phyloP scores from a whole-genome alignment of 2,888 invertebrate genomes.

The Urechis unicinctus region DNA sequence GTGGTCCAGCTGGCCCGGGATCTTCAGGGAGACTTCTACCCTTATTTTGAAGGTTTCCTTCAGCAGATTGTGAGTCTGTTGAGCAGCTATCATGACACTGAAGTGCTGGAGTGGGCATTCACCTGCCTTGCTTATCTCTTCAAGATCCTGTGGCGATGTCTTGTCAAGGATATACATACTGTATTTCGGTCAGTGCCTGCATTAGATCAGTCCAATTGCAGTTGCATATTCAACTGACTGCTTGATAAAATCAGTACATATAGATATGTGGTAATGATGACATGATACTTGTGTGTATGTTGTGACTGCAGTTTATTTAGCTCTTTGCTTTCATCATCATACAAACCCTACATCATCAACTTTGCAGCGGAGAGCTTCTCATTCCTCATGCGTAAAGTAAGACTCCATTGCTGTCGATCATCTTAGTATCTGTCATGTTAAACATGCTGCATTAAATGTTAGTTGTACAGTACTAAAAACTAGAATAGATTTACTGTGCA shows the following conservation, averaged over 20 bases:
- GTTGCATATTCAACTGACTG: not conserved
- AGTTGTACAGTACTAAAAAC: too few relatives aligned
- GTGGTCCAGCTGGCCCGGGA: slow-evolving; percentile 80
- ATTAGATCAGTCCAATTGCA: not conserved
- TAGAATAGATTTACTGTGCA: too few relatives aligned
- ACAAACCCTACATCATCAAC: slow-evolving; percentile 76
- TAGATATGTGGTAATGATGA: not conserved
- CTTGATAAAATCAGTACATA: too few relatives aligned
- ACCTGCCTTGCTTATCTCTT: slow-evolving; percentile 82
- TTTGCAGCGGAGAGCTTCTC: slow-evolving; percentile 96
- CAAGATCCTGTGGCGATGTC: slow-evolving; percentile 77
- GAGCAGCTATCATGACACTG: slow-evolving; percentile 70
- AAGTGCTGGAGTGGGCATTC: slow-evolving; percentile 79
- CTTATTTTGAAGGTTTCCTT: slow-evolving; percentile 73
- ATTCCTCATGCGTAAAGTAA: slow-evolving; percentile 70
- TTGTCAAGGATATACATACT: slow-evolving; percentile 70
- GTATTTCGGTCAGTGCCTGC: slow-evolving; percentile 57
- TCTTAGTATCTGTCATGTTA: not conserved
- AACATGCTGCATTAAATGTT: too few relatives aligned
- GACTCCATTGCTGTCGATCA: slow-evolving; percentile 1
- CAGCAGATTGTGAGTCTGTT: slow-evolving; percentile 64
- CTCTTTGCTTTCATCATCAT: slow-evolving; percentile 70
- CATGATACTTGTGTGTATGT: not conserved
- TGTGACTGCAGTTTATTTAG: too few relatives aligned
- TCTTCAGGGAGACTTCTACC: slow-evolving; percentile 80